Percentiles rank a stretch among this genome's conserved stretches.
Evolutionary conservation across 2,888 invertebrate genomes (phyloP).

Genomic region (Lycia hirtaria): DNA sequence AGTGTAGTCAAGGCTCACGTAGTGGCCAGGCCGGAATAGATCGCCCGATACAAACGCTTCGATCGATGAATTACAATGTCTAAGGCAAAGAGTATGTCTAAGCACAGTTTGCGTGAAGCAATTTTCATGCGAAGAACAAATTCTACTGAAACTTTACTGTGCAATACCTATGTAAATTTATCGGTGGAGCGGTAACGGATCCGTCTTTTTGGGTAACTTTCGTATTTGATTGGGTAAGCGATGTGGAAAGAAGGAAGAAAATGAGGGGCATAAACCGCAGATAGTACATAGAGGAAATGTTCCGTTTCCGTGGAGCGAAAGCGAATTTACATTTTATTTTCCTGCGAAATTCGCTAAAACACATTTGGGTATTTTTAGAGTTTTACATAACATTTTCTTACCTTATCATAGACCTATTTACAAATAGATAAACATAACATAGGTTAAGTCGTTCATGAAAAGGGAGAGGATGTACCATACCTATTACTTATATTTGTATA

Average conservation of each 20-base stretch:
- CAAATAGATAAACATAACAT: background rate
- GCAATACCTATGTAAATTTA: conserved; percentile 61
- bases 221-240: conserved; percentile 40
- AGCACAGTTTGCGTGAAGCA: conserved; percentile 58
- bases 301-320: conserved; percentile 16
- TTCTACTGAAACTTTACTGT: conserved; percentile 56
- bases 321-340: conserved; percentile 31
- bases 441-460: no score
- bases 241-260: conserved; percentile 40
- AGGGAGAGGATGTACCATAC: no score
- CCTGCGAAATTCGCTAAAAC: conserved; percentile 21
- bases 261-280: conserved; percentile 37
- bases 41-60: conserved; percentile 67
- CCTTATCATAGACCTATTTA: conserved; percentile 1
- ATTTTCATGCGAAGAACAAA: conserved; percentile 60
- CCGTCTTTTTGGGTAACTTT: conserved; percentile 32
- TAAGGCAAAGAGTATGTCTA: no score
- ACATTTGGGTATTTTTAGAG: conserved; percentile 16
- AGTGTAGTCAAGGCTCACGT: no score
- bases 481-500: no score
- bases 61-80: conserved; percentile 71
- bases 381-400: conserved; percentile 18
- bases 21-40: conserved; percentile 76
- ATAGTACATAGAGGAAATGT: conserved; percentile 26
- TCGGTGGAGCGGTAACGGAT: conserved; percentile 33